Conservation (phyloP, 2,888 invertebrate genomes). For the Drosophila tanythrix region DNA sequence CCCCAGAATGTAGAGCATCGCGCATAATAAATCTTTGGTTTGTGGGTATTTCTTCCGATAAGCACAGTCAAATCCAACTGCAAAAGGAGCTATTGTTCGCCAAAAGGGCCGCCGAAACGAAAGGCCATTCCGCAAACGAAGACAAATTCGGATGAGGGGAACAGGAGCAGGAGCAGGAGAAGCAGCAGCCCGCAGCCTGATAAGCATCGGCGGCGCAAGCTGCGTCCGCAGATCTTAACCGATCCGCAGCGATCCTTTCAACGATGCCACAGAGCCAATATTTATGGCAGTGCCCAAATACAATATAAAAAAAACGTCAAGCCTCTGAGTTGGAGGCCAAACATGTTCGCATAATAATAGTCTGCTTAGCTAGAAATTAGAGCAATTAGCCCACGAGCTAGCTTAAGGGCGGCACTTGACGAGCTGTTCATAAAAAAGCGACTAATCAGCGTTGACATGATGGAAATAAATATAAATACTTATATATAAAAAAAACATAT, state of each 20-base stretch:
- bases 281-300: constrained; percentile 64
- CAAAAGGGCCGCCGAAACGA: constrained; percentile 61
- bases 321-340: constrained; percentile 25
- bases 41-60: constrained; percentile 44
- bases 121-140: constrained; percentile 26
- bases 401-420: constrained; percentile 30
- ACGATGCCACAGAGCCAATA: constrained; percentile 55
- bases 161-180: constrained; percentile 7
- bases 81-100: constrained; percentile 64
- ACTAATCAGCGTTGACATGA: constrained; percentile 64
- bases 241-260: constrained; percentile 50
- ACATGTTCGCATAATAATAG: constrained; percentile 2
- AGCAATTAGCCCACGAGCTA: constrained; percentile 66
- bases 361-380: constrained; percentile 73
- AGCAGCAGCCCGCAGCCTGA: constrained; percentile 41
- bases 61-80: constrained; percentile 71
- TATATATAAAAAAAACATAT: constrained; percentile 5
- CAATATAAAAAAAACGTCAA: constrained; percentile 33
- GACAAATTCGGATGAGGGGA: constrained; percentile 64
- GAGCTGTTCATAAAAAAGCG: constrained; percentile 47
- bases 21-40: constrained; percentile 67
- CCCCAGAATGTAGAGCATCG: constrained; percentile 55
- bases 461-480: constrained; percentile 22
- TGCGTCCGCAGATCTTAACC: constrained; percentile 54
- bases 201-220: constrained; percentile 73